A percentile compares a stretch with the other conserved stretches of the same genome.
phyloP scores from a whole-genome alignment of 2,797 vertebrate species.

The Aeoliscus strigatus region DNA sequence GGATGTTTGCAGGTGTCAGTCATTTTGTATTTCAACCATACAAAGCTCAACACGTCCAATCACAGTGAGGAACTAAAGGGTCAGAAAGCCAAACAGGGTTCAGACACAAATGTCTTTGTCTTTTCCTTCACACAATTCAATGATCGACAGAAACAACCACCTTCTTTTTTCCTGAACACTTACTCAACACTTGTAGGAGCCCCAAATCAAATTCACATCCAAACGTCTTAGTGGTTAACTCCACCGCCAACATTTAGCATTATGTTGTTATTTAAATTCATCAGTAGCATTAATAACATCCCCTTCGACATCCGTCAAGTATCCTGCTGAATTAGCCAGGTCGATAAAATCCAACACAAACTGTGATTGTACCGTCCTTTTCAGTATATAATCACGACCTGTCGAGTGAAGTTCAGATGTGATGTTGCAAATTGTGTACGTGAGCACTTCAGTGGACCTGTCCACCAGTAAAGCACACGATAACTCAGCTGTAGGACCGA shows the following conservation, averaged over 20 bases:
- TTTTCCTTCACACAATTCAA: not conserved
- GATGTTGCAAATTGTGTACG: too few species aligned
- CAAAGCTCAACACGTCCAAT: slow-evolving; percentile 26
- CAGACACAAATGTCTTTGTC: slow-evolving; percentile 3
- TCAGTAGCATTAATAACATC: slow-evolving; percentile 51
- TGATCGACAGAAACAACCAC: too few species aligned
- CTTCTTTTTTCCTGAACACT: not conserved
- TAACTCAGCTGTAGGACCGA: too few species aligned
- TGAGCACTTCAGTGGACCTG: too few species aligned
- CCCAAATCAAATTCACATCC: slow-evolving; percentile 9
- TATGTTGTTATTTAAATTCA: slow-evolving; percentile 3
- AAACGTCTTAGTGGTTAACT: slow-evolving; percentile 22
- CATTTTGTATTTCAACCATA: slow-evolving; percentile 19
- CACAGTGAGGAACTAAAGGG: slow-evolving; percentile 45
- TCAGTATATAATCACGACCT: slow-evolving; percentile 2
- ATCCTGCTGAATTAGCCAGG: not conserved
- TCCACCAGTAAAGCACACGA: slow-evolving; percentile 47
- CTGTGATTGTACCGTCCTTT: too few species aligned
- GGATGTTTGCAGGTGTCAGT: slow-evolving; percentile 20
- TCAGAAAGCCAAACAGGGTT: slow-evolving; percentile 12
- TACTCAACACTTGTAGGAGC: slow-evolving; percentile 10
- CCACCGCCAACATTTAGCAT: slow-evolving; percentile 1
- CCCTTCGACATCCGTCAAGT: slow-evolving; percentile 12
- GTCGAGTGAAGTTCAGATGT: slow-evolving; percentile 5
- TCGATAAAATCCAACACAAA: too few species aligned